These are phyloP conservation scores for Macquaria australasica DNA, from an alignment of 2,113 vertebrate species.

Conservation along the genomic window DNA sequence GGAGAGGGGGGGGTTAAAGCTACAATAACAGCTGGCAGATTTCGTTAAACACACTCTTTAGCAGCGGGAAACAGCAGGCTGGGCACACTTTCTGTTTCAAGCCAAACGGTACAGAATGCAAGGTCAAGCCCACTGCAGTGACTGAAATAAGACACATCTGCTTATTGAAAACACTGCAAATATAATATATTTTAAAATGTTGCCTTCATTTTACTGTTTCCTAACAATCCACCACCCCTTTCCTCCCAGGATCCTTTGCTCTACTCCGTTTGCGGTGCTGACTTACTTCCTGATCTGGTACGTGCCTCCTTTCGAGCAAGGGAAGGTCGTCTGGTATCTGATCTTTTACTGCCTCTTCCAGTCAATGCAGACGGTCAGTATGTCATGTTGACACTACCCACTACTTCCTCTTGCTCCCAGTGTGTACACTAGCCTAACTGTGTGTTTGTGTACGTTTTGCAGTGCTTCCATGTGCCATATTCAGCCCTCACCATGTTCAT, in stretches of 20 bases:
- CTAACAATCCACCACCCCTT: neutral
- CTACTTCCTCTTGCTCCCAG: neutral
- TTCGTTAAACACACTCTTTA: neutral
- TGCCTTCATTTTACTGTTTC: too few relatives aligned
- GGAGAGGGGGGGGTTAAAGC: neutral
- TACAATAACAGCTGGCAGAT: slow-evolving; percentile 34
- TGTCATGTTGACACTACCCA: fast-evolving
- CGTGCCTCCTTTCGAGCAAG: slow-evolving; percentile 89
- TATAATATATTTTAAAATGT: neutral
- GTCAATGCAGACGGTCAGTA: slow-evolving; percentile 93
- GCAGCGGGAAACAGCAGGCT: neutral
- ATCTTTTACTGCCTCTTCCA: slow-evolving; percentile 97
- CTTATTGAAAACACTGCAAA: neutral
- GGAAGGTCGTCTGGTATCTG: slow-evolving; percentile 92
- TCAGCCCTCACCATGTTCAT: slow-evolving; percentile 99
- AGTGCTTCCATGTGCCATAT: slow-evolving; percentile 99
- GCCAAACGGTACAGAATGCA: neutral
- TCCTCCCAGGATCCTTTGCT: slow-evolving; percentile 90
- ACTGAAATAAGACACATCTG: neutral
- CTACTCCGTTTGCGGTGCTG: slow-evolving; percentile 91
- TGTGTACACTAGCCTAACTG: neutral
- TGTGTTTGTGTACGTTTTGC: slow-evolving; percentile 17
- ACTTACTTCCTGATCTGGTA: slow-evolving; percentile 95
- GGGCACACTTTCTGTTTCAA: neutral
- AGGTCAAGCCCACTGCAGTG: neutral